phyloP scores from a whole-genome alignment of 2,113 vertebrate genomes.

The Prunella fulvescens region DNA sequence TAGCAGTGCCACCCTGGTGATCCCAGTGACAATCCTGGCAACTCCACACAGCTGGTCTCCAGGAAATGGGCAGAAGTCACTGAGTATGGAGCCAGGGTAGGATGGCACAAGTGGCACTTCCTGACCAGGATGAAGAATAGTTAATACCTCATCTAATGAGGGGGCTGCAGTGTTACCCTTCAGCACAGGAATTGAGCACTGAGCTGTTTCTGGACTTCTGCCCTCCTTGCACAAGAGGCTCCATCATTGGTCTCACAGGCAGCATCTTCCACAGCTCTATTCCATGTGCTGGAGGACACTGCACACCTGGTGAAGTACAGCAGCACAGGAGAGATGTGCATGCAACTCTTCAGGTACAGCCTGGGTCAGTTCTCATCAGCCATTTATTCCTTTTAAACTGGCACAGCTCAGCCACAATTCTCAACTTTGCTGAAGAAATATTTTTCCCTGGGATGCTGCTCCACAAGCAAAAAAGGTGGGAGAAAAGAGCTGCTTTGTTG shows the following conservation, averaged over 20 bases:
- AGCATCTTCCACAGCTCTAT: not conserved
- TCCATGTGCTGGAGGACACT: not conserved
- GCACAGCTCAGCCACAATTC: not conserved
- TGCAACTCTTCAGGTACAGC: not conserved
- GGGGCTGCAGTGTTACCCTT: not conserved
- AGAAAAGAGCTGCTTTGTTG: not conserved
- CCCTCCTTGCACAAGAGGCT: not conserved
- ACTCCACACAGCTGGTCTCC: not conserved
- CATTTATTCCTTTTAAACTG: not conserved
- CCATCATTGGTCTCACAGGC: not conserved
- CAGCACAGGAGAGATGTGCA: not conserved
- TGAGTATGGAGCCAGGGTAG: not conserved
- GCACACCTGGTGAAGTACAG: not conserved
- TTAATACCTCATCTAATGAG: not conserved
- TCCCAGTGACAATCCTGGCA: not conserved
- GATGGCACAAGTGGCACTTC: not conserved
- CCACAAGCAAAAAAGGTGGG: not conserved
- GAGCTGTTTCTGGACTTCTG: not conserved
- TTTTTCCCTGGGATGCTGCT: not conserved
- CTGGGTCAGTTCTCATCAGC: not conserved
- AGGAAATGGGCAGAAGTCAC: not conserved
- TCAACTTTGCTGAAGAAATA: not conserved
- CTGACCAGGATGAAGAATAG: not conserved
- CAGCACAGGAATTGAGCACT: not conserved
- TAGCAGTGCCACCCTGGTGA: not conserved